A percentile compares a stretch with the other conserved stretches of the same genome.
Conservation (phyloP, 1,140 invertebrate genomes). For the Cataglyphis hispanica region DNA sequence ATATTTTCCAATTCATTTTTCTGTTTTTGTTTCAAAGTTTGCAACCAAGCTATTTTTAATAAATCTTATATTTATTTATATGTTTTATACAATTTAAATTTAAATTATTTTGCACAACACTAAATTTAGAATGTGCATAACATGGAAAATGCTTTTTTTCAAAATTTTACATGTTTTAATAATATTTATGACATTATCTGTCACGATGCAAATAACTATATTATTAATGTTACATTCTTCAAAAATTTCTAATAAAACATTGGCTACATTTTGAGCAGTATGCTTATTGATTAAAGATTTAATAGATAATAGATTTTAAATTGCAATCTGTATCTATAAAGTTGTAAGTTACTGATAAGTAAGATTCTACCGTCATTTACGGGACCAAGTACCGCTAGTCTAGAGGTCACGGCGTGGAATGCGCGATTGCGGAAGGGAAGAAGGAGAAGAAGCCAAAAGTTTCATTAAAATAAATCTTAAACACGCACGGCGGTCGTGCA, state of each 20-base stretch:
- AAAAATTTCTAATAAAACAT: not conserved
- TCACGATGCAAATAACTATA: not conserved
- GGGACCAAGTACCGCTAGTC: constrained; percentile 24
- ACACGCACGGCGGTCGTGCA: not conserved
- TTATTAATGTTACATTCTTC: not conserved
- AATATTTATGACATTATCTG: not conserved
- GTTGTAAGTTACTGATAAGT: not conserved
- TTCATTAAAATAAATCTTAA: constrained; percentile 68
- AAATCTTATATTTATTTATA: too few relatives aligned
- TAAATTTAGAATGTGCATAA: too few relatives aligned
- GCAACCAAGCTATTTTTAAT: too few relatives aligned
- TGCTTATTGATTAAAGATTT: not conserved
- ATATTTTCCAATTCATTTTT: too few relatives aligned
- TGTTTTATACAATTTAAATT: too few relatives aligned
- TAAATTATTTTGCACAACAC: too few relatives aligned
- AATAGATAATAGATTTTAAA: constrained; percentile 1
- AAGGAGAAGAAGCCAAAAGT: constrained; percentile 20
- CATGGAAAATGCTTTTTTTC: not conserved
- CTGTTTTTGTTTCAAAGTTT: too few relatives aligned
- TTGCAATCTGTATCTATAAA: constrained; percentile 5
- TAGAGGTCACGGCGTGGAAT: constrained; percentile 22
- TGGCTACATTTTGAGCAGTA: not conserved
- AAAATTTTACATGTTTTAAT: not conserved
- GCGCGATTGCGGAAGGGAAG: not conserved
- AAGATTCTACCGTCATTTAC: not conserved